Base-by-base conservation (phyloP, 2,888 invertebrate species). In the Nyleta sp. region DNA sequence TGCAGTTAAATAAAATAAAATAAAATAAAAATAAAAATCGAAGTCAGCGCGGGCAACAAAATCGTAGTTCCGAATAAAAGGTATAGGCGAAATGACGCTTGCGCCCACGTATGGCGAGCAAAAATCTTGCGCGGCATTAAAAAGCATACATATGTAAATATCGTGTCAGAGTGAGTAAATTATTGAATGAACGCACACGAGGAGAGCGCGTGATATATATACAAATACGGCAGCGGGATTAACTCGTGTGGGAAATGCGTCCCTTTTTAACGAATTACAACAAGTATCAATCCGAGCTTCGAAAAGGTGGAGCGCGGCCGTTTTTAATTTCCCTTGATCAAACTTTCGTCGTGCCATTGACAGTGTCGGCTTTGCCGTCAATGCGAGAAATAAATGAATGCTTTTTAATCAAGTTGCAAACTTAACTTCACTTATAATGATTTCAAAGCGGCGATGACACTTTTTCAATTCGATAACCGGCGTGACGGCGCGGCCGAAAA, bases 141-240 rank as follows among this genome's bases (percentile, higher is more conserved):
- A 68, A 68, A 68, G 68, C 48, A 68, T 68, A 68, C 68, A 68
- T 57, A 68, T 68, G 68, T 57, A 68, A 68, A 68, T 68, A 68
- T 48, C 13, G 38, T 40, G 68, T 68, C 68, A 48, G 38, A 35
- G 22, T 28, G 67, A 55, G 57, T 68, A 68, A 68, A 57, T 68
- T 68, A 68, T 57, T 57, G 48, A 20, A 48, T 48, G 57, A 35
- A 48, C 46, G n/a, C 46, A 4, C 28, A 31, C 13, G 28, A 28
- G 17, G n/a, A n/a, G n/a, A n/a, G n/a, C n/a, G n/a, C 40, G 24
- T 64, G 35, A 40, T 40, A 42, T 40, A 46, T 38, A 50, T 38
- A 38, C 48, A 28, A 46, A 33, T n/a, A n/a, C n/a, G n/a, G n/a
- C n/a, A n/a, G n/a, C 42, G 42, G 13, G 42, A 42, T 42, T 42